Conservation (phyloP, 2,113 vertebrate genomes). For the Lampris megalopsis region DNA sequence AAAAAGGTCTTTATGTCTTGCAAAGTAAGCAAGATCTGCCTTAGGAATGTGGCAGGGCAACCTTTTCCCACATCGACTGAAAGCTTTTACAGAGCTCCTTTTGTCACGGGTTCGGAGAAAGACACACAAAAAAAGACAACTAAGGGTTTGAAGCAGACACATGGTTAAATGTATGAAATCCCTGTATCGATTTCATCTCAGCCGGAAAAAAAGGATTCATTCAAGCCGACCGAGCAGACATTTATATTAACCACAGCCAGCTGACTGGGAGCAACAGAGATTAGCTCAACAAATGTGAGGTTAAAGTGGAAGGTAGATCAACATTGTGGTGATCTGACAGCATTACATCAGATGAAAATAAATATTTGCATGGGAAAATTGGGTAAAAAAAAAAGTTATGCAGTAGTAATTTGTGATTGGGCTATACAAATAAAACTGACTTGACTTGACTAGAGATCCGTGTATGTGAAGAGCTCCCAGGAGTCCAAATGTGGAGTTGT, state of each 20-base stretch:
- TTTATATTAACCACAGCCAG: too few species aligned
- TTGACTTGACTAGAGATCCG: too few species aligned
- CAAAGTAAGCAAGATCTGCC: slow-evolving; percentile 15
- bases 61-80: not conserved
- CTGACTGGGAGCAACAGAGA: not conserved
- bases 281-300: not conserved
- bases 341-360: too few species aligned
- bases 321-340: too few species aligned
- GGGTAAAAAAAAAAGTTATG: too few species aligned
- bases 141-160: not conserved
- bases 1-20: slow-evolving; percentile 9
- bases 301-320: not conserved
- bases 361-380: too few species aligned
- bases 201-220: too few species aligned
- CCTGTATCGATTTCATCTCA: not conserved
- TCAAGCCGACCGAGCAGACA: too few species aligned
- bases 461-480: too few species aligned
- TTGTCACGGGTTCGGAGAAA: not conserved
- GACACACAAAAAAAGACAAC: not conserved
- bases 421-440: too few species aligned
- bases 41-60: slow-evolving; percentile 5
- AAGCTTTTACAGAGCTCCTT: not conserved
- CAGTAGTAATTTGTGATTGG: too few species aligned
- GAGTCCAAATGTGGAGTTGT: too few species aligned
- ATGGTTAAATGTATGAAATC: not conserved